Evolutionary conservation across 2,888 invertebrate species (phyloP).

Genomic region (Plemyria rubiginata): DNA sequence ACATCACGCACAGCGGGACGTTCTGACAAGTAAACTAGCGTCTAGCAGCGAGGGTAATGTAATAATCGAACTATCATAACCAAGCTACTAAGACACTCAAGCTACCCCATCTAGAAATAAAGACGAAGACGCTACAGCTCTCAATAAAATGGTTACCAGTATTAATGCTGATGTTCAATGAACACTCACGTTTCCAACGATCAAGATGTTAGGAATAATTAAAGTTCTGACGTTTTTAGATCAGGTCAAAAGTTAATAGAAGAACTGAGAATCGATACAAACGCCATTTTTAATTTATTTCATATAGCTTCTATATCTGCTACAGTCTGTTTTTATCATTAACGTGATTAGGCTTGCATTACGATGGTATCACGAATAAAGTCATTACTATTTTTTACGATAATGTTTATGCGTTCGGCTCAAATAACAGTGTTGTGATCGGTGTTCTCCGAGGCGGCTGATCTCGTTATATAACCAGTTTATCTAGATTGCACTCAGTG

Average conservation of each 20-base stretch:
- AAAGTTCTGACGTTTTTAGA: slow-evolving; percentile 76
- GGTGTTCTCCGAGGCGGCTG: slow-evolving; percentile 9
- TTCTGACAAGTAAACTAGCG: slow-evolving; percentile 77
- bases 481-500: slow-evolving; percentile 20
- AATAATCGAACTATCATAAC: slow-evolving; percentile 75
- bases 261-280: slow-evolving; percentile 21
- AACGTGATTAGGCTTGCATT: slow-evolving; percentile 32
- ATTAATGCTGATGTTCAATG: slow-evolving; percentile 71
- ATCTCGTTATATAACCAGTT: slow-evolving; percentile 28
- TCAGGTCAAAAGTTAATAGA: slow-evolving; percentile 54
- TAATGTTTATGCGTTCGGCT: slow-evolving; percentile 24
- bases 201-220: slow-evolving; percentile 82
- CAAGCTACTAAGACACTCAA: slow-evolving; percentile 65
- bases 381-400: slow-evolving; percentile 36
- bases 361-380: slow-evolving; percentile 36
- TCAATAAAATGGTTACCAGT: slow-evolving; percentile 55
- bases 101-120: slow-evolving; percentile 39
- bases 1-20: slow-evolving; percentile 81
- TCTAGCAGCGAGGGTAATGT: slow-evolving; percentile 75
- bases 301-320: slow-evolving; percentile 25
- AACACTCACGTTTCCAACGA: slow-evolving; percentile 77
- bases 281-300: slow-evolving; percentile 32
- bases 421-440: slow-evolving; percentile 27
- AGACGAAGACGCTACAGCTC: slow-evolving; percentile 47
- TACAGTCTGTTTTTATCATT: slow-evolving; percentile 31